Evolutionary conservation across 1,140 invertebrate genomes (phyloP).

Genomic region (Lamellibrachia luymesi): DNA sequence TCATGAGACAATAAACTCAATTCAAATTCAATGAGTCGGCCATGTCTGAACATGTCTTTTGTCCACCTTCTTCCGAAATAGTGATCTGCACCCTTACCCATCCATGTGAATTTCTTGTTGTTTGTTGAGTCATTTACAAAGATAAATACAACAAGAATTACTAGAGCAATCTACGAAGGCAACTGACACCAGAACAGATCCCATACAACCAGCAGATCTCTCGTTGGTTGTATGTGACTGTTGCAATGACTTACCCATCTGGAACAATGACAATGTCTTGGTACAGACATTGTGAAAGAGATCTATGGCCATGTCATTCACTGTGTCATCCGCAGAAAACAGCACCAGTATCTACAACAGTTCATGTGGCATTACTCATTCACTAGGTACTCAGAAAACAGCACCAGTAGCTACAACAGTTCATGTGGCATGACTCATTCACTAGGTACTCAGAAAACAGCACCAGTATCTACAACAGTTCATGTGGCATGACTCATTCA

Average conservation of each 20-base stretch:
- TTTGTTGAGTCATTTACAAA: too few species aligned
- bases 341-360: constrained; percentile 44
- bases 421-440: constrained; percentile 17
- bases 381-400: constrained; percentile 26
- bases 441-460: constrained; percentile 26
- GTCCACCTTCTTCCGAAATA: too few species aligned
- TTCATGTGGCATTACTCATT: constrained; percentile 11
- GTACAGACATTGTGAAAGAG: constrained; percentile 38
- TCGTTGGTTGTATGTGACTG: neutral
- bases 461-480: constrained; percentile 42
- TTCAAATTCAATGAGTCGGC: too few species aligned
- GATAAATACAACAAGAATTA: too few species aligned
- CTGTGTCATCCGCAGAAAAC: constrained; percentile 39
- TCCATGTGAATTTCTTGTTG: too few species aligned
- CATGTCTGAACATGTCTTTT: too few species aligned
- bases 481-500: neutral
- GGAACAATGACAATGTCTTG: constrained; percentile 39
- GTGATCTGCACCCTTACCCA: too few species aligned
- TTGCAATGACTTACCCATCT: constrained; percentile 30
- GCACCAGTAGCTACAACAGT: constrained; percentile 42
- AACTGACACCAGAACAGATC: too few species aligned
- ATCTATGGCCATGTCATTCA: constrained; percentile 34
- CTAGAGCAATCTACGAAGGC: too few species aligned
- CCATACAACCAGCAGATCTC: too few species aligned
- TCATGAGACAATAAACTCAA: too few species aligned